These are phyloP conservation scores for Caenorhabditis sp. DNA, from an alignment of 2,888 invertebrate genomes.

Conservation along the genomic window DNA sequence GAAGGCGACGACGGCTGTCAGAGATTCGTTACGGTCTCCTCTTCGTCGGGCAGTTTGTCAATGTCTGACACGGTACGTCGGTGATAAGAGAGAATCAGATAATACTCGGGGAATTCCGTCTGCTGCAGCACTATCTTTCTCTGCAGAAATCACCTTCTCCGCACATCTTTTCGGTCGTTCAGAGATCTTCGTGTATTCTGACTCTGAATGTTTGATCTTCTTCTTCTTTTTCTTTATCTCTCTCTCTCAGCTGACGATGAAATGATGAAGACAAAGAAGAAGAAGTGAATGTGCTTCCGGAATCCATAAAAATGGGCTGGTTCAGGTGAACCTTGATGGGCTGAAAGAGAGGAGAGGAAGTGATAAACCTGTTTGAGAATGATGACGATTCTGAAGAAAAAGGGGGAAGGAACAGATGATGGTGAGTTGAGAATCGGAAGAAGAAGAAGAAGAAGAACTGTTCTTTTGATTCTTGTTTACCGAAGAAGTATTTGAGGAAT, in stretches of 20 bases:
- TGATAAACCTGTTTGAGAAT: too few relatives aligned
- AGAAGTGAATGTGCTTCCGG: slow-evolving; percentile 1
- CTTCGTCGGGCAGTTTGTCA: neutral
- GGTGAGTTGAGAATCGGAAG: too few relatives aligned
- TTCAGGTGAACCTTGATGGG: neutral
- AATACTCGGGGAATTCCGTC: neutral
- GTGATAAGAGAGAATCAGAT: too few relatives aligned
- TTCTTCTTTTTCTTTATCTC: too few relatives aligned
- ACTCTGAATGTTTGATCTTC: slow-evolving; percentile 48
- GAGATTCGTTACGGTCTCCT: neutral
- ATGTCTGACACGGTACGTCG: neutral
- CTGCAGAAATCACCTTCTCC: slow-evolving; percentile 19
- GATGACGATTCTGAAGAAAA: too few relatives aligned
- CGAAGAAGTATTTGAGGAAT: too few relatives aligned
- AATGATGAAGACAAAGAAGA: neutral
- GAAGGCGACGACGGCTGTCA: neutral
- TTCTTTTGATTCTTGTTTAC: too few relatives aligned
- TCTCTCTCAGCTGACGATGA: slow-evolving; percentile 35
- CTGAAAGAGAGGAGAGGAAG: neutral
- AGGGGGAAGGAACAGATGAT: too few relatives aligned
- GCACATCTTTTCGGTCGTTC: slow-evolving; percentile 36
- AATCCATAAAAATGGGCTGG: too few relatives aligned
- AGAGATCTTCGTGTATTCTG: slow-evolving; percentile 44
- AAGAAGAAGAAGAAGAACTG: too few relatives aligned
- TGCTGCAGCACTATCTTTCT: neutral